Evolutionary conservation across 2,113 vertebrate genomes (phyloP).

Genomic region (Callospermophilus lateralis): DNA sequence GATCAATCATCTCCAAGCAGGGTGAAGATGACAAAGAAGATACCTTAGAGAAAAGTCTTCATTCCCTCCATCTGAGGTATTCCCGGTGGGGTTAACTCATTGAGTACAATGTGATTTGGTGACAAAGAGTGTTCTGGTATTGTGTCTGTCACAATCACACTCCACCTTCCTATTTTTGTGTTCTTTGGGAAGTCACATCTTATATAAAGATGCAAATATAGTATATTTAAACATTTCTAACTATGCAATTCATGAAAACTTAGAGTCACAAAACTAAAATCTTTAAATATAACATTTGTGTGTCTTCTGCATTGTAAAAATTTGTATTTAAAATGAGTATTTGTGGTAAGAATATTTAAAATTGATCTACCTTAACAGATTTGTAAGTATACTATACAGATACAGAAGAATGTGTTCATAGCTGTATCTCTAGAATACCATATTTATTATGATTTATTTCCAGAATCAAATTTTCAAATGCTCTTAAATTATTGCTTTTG

Average conservation of each 20-base stretch:
- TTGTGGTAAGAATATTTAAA: not conserved
- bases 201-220: not conserved
- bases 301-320: too few species aligned
- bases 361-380: not conserved
- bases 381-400: not conserved
- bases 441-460: not conserved
- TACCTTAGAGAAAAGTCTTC: constrained; percentile 54
- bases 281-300: not conserved
- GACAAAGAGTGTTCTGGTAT: not conserved
- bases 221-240: not conserved
- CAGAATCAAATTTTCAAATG: not conserved
- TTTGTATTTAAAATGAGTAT: too few species aligned
- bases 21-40: constrained; percentile 64
- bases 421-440: not conserved
- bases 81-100: constrained; percentile 68
- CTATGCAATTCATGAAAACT: not conserved
- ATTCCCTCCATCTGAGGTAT: constrained; percentile 69
- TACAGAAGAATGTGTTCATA: not conserved
- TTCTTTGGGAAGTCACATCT: too few species aligned
- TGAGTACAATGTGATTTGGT: constrained; percentile 55
- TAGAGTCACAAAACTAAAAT: not conserved
- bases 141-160: not conserved
- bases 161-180: not conserved
- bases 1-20: constrained; percentile 76
- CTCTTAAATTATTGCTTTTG: not conserved